Evolutionary conservation across 2,113 vertebrate genomes (phyloP), one percentile per base, ranked within the genome.

Genomic region (Pheucticus melanocephalus): DNA sequence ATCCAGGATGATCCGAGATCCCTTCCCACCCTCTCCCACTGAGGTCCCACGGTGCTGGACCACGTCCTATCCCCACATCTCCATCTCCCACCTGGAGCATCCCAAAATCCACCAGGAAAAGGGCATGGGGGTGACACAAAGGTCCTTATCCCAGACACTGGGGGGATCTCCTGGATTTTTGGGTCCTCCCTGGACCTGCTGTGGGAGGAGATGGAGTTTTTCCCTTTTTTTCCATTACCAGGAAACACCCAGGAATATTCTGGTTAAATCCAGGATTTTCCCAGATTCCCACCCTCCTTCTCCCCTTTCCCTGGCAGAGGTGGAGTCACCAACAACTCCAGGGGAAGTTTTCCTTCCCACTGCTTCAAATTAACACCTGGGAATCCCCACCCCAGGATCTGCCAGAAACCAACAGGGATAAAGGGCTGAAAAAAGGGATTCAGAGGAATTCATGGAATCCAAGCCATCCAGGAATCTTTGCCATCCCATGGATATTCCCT

Each of bases 21-120:
- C 25, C 23, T 51, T n/a, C 33, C 17, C 60, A 54, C 4, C 24
- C 3, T 19, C 54, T 88, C 54, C 65, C 44, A 16, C 24, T 1
- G 0, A 0, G 8, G 17, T 20, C n/a, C 33, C 9, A 1, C 0
- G 1, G 50, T 17, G 24, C 48, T 19, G 60, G 39, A 31, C 6
- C 64, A 31, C 0, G 0, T 56, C 66, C 51, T 13, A 3, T 15
- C 44, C 13, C 21, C 3, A 2, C 20, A 14, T 44, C 82, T 45
- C 59, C 7, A 2, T 4, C 18, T 72, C 59, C 53, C 2, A 6
- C 47, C 45, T 12, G 77, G 42, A 59, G 57, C 57, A 59, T 24
- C 75, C 40, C 35, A 37, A 15, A 45, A 35, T 5, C 8, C 45
- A 15, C 4, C 68, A 24, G 33, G 44, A 17, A 28, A 50, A 54